Evolutionary conservation across 64 coral and sea anemone genomes (phyloP), one percentile per base, ranked within the genome.

Genomic region (Pachyseris speciosa): DNA sequence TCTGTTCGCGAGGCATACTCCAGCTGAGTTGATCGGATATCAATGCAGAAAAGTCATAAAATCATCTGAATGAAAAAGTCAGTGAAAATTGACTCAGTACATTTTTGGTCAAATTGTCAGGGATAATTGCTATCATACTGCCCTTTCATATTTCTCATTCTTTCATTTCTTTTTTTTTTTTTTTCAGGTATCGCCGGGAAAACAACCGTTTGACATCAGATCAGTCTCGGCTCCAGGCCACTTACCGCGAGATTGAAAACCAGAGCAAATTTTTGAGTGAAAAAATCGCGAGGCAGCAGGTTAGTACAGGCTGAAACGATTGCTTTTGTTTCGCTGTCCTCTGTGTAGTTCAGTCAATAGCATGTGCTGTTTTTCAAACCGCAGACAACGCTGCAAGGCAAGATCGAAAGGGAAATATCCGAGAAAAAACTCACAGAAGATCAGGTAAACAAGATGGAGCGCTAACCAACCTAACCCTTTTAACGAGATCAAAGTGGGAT

Each of bases 121-220:
- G n/a, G n/a, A n/a, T n/a, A n/a, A n/a, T n/a, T n/a, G n/a, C n/a
- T 67, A n/a, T n/a, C 15, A 8, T 7, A 16, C 8, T 1, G 6
- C 17, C 12, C 33, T 47, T 33, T 1, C n/a, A 7, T 41, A 55
- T 78, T 24, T 4, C 3, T 36, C 15, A 30, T n/a, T 19, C 19
- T 27, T 53, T 73, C 36, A 34, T 1, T 20, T 44, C 31, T 43
- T 67, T 26, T 30, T 68, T n/a, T 20, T 6, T 27, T 10, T 32
- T 3, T 13, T 84, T 64, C 69, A 96, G 94, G 59, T 93, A 93
- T 69, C 91, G 94, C 34, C 71, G 94, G 60, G 94, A 96, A 78
- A 96, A 93, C 42, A 96, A 85, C 64, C 86, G 94, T 13, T 86
- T 96, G 69, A 85, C 94, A 5, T 87, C 90, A 2, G 94, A 96